phyloP scores from a whole-genome alignment of 2,888 invertebrate species.

The Ophion slaviceki region DNA sequence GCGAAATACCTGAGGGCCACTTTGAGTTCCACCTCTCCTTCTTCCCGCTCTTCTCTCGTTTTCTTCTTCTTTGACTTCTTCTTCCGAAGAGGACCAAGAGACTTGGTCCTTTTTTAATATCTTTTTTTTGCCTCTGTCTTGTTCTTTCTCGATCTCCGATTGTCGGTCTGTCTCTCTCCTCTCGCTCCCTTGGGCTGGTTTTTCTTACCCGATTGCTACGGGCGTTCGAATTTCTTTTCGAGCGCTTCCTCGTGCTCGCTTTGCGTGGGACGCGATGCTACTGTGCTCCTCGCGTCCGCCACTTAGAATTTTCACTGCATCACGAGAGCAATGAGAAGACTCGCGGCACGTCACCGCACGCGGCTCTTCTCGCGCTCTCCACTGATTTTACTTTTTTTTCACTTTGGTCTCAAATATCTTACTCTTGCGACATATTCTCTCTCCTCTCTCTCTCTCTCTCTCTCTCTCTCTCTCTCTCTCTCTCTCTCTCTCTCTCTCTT shows the following conservation, averaged over 20 bases:
- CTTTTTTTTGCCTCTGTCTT: slow-evolving; percentile 25
- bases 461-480: slow-evolving; percentile 6
- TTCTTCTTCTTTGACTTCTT: slow-evolving; percentile 39
- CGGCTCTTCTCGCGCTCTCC: slow-evolving; percentile 36
- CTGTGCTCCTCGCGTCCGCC: slow-evolving; percentile 54
- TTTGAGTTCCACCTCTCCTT: slow-evolving; percentile 57
- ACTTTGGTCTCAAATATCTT: slow-evolving; percentile 49
- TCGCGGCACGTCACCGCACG: slow-evolving; percentile 46
- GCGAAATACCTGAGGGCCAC: slow-evolving; percentile 68
- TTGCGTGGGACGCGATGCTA: slow-evolving; percentile 64
- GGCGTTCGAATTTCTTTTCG: slow-evolving; percentile 34
- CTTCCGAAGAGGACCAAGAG: slow-evolving; percentile 27
- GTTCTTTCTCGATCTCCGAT: slow-evolving; percentile 2
- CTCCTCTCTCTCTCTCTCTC: slow-evolving; percentile 11
- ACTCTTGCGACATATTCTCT: slow-evolving; percentile 34
- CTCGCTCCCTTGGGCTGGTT: background rate
- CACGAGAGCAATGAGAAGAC: slow-evolving; percentile 29
- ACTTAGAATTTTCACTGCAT: slow-evolving; percentile 48
- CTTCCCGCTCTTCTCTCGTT: slow-evolving; percentile 28
- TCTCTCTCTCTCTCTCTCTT: slow-evolving; percentile 10
- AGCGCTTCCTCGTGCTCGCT: slow-evolving; percentile 60
- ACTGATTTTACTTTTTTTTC: slow-evolving; percentile 35
- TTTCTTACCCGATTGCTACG: slow-evolving; percentile 39
- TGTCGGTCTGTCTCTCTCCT: slow-evolving; percentile 13
- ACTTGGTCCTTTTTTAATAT: slow-evolving; percentile 42